A percentile compares a stretch with the other conserved stretches of the same genome.
These are phyloP conservation scores for Babyrousa celebensis DNA, from an alignment of 2,797 vertebrate species.

Conservation along the genomic window DNA sequence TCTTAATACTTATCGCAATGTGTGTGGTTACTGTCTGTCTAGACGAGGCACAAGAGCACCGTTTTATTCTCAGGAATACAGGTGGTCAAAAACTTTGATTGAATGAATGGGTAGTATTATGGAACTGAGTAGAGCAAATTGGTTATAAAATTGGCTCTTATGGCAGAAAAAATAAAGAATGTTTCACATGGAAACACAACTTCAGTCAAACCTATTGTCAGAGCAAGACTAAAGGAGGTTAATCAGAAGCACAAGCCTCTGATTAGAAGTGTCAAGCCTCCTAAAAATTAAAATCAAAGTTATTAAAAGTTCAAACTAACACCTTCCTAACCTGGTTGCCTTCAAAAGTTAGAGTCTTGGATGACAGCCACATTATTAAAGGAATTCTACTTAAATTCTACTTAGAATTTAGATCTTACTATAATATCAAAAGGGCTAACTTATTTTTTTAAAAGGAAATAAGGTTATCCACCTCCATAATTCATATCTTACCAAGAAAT, in stretches of 20 bases:
- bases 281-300: not conserved
- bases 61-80: not conserved
- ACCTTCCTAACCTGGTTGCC: not conserved
- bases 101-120: not conserved
- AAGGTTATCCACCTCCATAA: not conserved
- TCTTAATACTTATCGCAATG: not conserved
- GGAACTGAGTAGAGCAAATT: not conserved
- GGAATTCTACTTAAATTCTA: conserved; percentile 5
- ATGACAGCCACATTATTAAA: not conserved
- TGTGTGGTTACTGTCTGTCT: not conserved
- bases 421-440: conserved; percentile 6
- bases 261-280: not conserved
- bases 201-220: not conserved
- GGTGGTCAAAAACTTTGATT: not conserved
- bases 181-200: not conserved
- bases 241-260: not conserved
- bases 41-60: not conserved
- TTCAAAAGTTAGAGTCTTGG: not conserved
- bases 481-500: conserved; percentile 21
- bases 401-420: not conserved
- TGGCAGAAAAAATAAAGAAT: not conserved
- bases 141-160: not conserved
- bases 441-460: not conserved
- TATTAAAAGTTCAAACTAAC: not conserved
- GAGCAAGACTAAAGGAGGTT: not conserved